Base-by-base conservation (phyloP, 2,797 vertebrate genomes). In the Enteromius paludinosus region DNA sequence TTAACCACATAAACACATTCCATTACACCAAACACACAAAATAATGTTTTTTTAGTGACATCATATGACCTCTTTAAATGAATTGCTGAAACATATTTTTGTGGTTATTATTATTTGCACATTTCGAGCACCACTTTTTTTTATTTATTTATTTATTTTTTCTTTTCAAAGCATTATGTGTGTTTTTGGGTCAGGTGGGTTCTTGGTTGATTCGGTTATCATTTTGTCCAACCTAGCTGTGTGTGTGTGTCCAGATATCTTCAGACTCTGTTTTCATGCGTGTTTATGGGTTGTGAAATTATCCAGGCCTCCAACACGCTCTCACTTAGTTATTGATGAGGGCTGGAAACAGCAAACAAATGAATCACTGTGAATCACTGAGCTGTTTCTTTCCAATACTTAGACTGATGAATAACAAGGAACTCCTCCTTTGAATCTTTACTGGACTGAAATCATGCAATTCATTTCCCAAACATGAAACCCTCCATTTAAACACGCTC, bases 231-330 rank as follows among this genome's bases (percentile, higher is more conserved):
- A 38, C 7, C 4, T 11, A 70, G 18, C 25, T 71, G 12, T 70
- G 4, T 5, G 7, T 43, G 17, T 7, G 6, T 7, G 4, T 28
- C 23, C 17, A 59, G 5, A 20, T 78, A 18, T 54, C 30, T 69
- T 38, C 59, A 23, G n/a, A 70, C 35, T 41, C 3, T 0, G 9
- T 43, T 41, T 79, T 38, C 49, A 2, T 56, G 15, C 47, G 12
- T 69, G 65, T 80, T 80, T 71, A 79, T 30, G 35, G n/a, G 68
- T 62, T 81, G 20, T 62, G 56, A 79, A 72, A 49, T 62, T 14
- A 64, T 38, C 30, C 56, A 49, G 28, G 28, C 28, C 18, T 80
- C 11, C 47, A 10, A 45, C 35, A 80, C 7, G 10, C 35, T n/a
- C 33, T 56, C 45, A 7, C 33, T 79, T 18, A 56, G 33, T 56